Evolutionary conservation across 2,797 vertebrate genomes (phyloP), one percentile per base, ranked within the genome.

Genomic region (Micrastur ruficollis): DNA sequence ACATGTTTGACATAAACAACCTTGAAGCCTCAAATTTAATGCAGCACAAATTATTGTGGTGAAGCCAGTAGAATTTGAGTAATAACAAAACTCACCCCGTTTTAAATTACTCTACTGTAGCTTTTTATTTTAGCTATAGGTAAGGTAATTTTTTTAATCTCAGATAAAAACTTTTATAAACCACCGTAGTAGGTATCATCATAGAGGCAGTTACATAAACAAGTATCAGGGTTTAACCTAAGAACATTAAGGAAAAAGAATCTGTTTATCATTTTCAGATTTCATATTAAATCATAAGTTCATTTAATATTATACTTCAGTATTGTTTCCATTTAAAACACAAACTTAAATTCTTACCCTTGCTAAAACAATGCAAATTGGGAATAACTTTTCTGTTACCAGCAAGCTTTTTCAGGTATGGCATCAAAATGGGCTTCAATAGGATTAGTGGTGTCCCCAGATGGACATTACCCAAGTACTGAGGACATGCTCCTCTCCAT

Each of bases 71-170:
- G 36, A 65, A 89, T 53, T 42, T 84, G 40, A 94, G n/a, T 66
- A 92, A 61, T 73, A 89, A 87, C 29, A 80, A 61, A 82, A 88
- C 58, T 62, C n/a, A 2, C 15, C 29, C 42, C 5, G 15, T 84
- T 94, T 74, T 66, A 84, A 82, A 95, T 89, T 67, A 89, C 29
- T 74, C 27, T 5, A 46, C 26, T 73, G 71, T 42, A 87, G n/a
- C 19, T 92, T 91, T 94, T 89, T 81, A 96, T 85, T 74, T 62
- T 20, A 65, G 78, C 40, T 46, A 81, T 91, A 85, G 85, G 32
- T 76, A 78, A 82, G 59, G 70, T 91, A 74, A 22, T 84, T 90
- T 84, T 84, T 79, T 93, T 86, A 58, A 89, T 89, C 59, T 85
- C 46, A 20, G 50, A 59, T 55, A 86, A 81, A 85, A 75, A 80